A percentile compares a stretch with the other conserved stretches of the same genome.
These are phyloP conservation scores for Sigmodon hispidus DNA, from an alignment of 2,113 vertebrate species.

Conservation along the genomic window DNA sequence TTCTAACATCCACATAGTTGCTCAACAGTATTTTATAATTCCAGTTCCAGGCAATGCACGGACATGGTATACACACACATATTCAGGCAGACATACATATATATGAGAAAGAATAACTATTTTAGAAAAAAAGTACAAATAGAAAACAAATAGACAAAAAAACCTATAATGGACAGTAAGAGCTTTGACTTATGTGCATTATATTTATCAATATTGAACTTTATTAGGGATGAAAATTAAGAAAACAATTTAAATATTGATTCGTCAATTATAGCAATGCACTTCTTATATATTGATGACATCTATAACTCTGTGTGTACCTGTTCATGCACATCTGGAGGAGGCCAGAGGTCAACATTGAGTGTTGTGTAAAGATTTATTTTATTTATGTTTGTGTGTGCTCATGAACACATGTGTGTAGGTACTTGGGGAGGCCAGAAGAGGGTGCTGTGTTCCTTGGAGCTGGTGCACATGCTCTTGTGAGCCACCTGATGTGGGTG, in stretches of 20 bases:
- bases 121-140: neutral
- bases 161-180: neutral
- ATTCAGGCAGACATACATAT: neutral
- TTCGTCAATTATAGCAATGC: neutral
- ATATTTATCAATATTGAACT: slow-evolving; percentile 7
- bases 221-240: neutral
- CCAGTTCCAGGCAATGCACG: neutral
- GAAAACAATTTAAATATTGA: neutral
- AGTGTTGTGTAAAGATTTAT: neutral
- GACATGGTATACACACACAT: neutral
- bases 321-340: neutral
- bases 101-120: neutral
- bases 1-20: neutral
- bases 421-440: neutral
- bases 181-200: slow-evolving; percentile 25
- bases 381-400: neutral
- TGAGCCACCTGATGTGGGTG: neutral
- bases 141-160: neutral
- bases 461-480: neutral
- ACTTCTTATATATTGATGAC: neutral
- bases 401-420: neutral
- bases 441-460: no score
- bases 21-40: neutral
- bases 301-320: neutral
- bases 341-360: neutral